Percentiles rank a stretch among this genome's conserved stretches.
These are phyloP conservation scores for Porites rus DNA, from an alignment of 92 coral and sea anemone genomes.

Conservation along the genomic window DNA sequence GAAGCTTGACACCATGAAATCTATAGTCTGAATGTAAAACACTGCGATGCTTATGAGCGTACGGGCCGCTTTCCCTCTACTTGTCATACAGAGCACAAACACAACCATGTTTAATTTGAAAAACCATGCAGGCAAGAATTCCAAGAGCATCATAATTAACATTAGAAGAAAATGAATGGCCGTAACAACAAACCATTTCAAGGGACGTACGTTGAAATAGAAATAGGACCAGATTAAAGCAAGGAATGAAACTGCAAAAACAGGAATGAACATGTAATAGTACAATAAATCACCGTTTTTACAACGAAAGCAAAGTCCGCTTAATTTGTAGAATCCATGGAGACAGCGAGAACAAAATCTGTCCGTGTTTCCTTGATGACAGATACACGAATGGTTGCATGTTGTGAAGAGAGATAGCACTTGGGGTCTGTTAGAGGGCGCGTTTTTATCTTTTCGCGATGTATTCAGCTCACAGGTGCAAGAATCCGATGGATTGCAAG, in stretches of 20 bases:
- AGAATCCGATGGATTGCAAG: slow-evolving; percentile 66
- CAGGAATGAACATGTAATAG: slow-evolving; percentile 42
- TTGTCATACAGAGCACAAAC: slow-evolving; percentile 63
- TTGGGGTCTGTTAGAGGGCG: background rate
- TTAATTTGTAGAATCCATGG: slow-evolving; percentile 57
- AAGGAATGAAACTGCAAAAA: slow-evolving; percentile 52
- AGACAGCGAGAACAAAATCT: slow-evolving; percentile 76
- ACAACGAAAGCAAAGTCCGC: slow-evolving; percentile 65
- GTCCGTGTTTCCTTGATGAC: slow-evolving; percentile 63
- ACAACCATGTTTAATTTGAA: slow-evolving; percentile 64
- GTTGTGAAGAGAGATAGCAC: slow-evolving; percentile 40
- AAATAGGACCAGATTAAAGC: slow-evolving; percentile 55
- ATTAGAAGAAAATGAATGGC: slow-evolving; percentile 57
- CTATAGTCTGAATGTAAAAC: slow-evolving; percentile 78
- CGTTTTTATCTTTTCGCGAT: background rate
- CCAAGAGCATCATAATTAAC: slow-evolving; percentile 54
- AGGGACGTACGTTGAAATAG: slow-evolving; percentile 34
- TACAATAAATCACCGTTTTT: slow-evolving; percentile 36
- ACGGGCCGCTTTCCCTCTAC: slow-evolving; percentile 36
- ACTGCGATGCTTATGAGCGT: slow-evolving; percentile 68
- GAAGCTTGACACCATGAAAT: slow-evolving; percentile 73
- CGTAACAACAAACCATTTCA: slow-evolving; percentile 55
- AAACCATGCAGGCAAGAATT: slow-evolving; percentile 67
- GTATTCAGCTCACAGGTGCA: slow-evolving; percentile 49
- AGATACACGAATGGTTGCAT: slow-evolving; percentile 58